Percentiles rank a stretch among this genome's conserved stretches.
These are phyloP conservation scores for Hyposoter dolosus DNA, from an alignment of 2,888 invertebrate species.

Conservation along the genomic window DNA sequence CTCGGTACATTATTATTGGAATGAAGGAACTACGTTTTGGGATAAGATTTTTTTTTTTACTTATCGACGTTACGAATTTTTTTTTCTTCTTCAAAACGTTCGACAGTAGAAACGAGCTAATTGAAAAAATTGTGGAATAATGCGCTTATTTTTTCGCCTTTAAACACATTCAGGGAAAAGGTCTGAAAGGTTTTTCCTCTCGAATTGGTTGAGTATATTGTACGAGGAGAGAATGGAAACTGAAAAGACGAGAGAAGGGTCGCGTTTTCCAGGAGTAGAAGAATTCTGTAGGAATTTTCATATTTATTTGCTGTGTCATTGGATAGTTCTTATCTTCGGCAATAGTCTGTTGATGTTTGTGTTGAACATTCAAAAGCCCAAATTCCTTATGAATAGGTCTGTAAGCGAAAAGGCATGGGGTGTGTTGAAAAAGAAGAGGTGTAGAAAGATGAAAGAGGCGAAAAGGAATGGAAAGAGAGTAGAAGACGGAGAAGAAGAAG, in stretches of 20 bases:
- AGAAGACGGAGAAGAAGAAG: conserved; percentile 23
- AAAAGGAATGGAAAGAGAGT: conserved; percentile 52
- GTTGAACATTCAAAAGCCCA: not conserved
- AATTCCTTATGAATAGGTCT: conserved; percentile 4
- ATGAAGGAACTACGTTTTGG: not conserved
- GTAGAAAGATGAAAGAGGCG: conserved; percentile 38
- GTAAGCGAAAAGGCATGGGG: conserved; percentile 17
- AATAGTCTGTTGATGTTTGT: not conserved
- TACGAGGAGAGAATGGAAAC: too few relatives aligned
- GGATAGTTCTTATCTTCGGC: not conserved
- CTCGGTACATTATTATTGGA: not conserved
- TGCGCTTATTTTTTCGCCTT: too few relatives aligned
- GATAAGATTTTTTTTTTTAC: not conserved
- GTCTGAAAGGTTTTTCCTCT: too few relatives aligned
- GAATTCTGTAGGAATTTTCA: not conserved
- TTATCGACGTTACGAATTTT: not conserved
- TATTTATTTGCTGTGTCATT: not conserved
- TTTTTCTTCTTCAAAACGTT: not conserved
- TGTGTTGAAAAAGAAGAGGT: conserved; percentile 30
- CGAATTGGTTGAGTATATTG: not conserved
- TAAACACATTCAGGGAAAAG: too few relatives aligned
- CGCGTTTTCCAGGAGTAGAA: not conserved
- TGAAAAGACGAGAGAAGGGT: not conserved
- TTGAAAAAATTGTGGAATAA: too few relatives aligned
- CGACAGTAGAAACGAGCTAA: too few relatives aligned